A percentile compares a stretch with the other conserved stretches of the same genome.
Evolutionary conservation across 2,113 vertebrate species (phyloP).

Genomic region (Montifringilla adamsi): DNA sequence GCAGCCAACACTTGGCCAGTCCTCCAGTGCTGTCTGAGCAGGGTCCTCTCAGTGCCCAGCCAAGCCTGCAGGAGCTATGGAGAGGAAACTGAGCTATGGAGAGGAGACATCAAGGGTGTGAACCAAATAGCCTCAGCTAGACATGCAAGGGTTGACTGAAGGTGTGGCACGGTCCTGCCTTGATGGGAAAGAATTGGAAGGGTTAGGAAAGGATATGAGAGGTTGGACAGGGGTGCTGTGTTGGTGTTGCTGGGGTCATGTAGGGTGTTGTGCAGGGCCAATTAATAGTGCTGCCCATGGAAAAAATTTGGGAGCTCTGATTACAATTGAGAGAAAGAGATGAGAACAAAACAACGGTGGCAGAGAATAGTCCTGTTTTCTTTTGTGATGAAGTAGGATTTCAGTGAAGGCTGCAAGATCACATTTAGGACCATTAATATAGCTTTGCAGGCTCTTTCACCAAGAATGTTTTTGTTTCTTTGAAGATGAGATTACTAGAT

Average conservation of each 20-base stretch:
- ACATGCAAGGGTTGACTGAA: not conserved
- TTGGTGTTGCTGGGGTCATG: not conserved
- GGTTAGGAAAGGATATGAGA: not conserved
- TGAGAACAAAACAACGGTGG: not conserved
- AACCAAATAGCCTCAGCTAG: not conserved
- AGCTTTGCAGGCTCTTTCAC: conserved; percentile 26
- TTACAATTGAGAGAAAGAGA: not conserved
- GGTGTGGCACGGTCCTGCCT: not conserved
- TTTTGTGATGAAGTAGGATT: not conserved
- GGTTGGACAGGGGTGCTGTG: not conserved
- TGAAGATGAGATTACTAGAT: conserved; percentile 45
- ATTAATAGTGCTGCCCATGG: not conserved
- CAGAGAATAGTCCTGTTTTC: not conserved
- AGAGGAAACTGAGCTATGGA: not conserved
- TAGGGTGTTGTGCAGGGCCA: not conserved
- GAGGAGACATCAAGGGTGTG: not conserved
- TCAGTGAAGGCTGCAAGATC: not conserved
- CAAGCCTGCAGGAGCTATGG: not conserved
- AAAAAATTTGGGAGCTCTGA: not conserved
- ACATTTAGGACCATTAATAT: not conserved
- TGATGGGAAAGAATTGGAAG: not conserved
- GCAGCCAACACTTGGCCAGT: not conserved
- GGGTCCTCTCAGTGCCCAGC: not conserved
- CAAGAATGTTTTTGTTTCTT: conserved; percentile 50
- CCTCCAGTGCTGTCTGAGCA: not conserved